Evolutionary conservation across 2,888 invertebrate genomes (phyloP).

Genomic region (Andrena flavipes): DNA sequence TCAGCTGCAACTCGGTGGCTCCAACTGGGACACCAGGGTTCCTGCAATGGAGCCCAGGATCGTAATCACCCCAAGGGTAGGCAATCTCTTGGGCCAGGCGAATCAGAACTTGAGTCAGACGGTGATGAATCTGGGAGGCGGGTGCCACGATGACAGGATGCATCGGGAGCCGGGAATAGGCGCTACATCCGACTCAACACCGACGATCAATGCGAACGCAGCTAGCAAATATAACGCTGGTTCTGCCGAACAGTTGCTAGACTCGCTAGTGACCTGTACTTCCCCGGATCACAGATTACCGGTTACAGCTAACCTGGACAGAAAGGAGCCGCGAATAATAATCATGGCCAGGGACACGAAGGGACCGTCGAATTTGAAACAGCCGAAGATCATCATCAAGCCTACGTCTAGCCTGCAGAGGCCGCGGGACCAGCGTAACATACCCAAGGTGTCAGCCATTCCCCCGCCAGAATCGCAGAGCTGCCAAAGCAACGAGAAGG

Average conservation of each 20-base stretch:
- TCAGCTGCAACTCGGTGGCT: constrained; percentile 41
- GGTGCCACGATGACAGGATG: constrained; percentile 45
- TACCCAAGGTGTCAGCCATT: constrained; percentile 81
- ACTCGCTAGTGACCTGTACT: not conserved
- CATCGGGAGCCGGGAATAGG: constrained; percentile 54
- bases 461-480: constrained; percentile 77
- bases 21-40: constrained; percentile 52
- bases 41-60: constrained; percentile 74
- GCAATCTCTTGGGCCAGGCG: constrained; percentile 73
- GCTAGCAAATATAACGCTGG: not conserved
- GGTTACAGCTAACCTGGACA: constrained; percentile 60
- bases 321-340: constrained; percentile 87
- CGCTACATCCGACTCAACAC: constrained; percentile 16
- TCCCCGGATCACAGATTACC: not conserved
- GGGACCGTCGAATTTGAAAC: constrained; percentile 69
- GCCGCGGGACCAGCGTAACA: constrained; percentile 76
- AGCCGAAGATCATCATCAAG: constrained; percentile 83
- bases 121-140: constrained; percentile 51
- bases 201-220: not conserved
- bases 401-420: constrained; percentile 78
- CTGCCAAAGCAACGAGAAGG: constrained; percentile 69
- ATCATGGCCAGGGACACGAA: constrained; percentile 87
- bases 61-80: constrained; percentile 76
- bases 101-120: constrained; percentile 68
- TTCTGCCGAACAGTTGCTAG: constrained; percentile 31